phyloP scores from a whole-genome alignment of 1,140 invertebrate species.

The Drosophila arawakana region DNA sequence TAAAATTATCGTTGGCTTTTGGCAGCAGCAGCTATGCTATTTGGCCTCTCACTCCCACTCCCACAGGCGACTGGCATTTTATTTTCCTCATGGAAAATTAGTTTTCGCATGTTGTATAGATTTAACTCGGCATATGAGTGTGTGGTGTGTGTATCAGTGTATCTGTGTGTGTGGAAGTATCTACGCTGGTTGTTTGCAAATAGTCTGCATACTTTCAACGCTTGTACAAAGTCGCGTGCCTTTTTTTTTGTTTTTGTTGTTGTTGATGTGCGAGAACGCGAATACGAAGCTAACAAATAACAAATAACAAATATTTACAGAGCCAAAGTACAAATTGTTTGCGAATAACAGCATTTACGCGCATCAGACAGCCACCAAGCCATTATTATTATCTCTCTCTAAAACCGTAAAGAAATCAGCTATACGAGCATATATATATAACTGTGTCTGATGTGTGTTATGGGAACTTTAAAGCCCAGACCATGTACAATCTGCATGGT shows the following conservation, averaged over 20 bases:
- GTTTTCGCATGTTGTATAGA: conserved; percentile 71
- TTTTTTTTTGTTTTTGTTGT: conserved; percentile 47
- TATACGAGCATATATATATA: too few relatives aligned
- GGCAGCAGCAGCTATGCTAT: conserved; percentile 4
- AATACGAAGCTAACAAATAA: conserved; percentile 58
- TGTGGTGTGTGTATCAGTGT: conserved; percentile 4
- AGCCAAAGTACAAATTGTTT: conserved; percentile 51
- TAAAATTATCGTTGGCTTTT: conserved; percentile 71
- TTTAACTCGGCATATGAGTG: conserved; percentile 40
- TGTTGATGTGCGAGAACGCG: conserved; percentile 39
- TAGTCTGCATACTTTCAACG: conserved; percentile 79
- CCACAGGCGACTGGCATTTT: conserved; percentile 51
- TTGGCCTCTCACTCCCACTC: not conserved
- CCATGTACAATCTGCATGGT: not conserved
- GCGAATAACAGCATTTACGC: conserved; percentile 38
- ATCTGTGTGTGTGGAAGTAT: conserved; percentile 18
- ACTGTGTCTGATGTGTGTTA: not conserved
- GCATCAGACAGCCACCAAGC: conserved; percentile 23
- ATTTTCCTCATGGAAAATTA: conserved; percentile 77
- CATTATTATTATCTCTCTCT: conserved; percentile 4
- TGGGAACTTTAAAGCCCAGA: not conserved
- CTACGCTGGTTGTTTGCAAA: conserved; percentile 70
- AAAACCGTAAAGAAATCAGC: conserved; percentile 11
- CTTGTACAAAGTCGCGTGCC: conserved; percentile 77
- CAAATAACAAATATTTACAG: conserved; percentile 54